phyloP scores from a whole-genome alignment of 2,888 invertebrate species.

The Apotomis betuletana region DNA sequence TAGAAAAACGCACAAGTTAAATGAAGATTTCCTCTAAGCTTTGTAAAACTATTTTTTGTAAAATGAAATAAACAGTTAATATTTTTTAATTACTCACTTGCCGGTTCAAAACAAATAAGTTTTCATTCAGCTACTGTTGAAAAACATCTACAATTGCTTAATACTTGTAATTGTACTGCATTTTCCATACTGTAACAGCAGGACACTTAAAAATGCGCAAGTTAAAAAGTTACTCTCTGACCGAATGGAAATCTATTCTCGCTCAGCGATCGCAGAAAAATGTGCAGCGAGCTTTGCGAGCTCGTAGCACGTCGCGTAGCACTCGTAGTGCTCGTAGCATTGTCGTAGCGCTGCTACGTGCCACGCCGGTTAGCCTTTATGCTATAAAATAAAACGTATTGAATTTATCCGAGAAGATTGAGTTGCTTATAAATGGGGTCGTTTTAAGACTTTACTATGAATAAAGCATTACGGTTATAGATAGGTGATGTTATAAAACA shows the following conservation, averaged over 20 bases:
- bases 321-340: constrained; percentile 19
- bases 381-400: constrained; percentile 20
- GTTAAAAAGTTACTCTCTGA: not conserved
- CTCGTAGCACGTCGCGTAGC: constrained; percentile 18
- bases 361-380: not conserved
- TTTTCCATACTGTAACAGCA: not conserved
- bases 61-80: no score
- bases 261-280: constrained; percentile 10
- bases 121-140: no score
- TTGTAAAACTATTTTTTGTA: no score
- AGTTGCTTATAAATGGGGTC: constrained; percentile 1
- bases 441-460: not conserved
- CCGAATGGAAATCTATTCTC: constrained; percentile 7
- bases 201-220: not conserved
- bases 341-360: constrained; percentile 25
- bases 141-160: no score
- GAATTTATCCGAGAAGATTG: not conserved
- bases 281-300: not conserved
- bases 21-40: no score
- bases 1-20: no score
- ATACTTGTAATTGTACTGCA: no score
- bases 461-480: no score
- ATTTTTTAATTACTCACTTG: no score
- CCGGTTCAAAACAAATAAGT: no score
- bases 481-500: no score